Base-by-base conservation (phyloP, 2,888 invertebrate species). In the Andrena trimmerana region DNA sequence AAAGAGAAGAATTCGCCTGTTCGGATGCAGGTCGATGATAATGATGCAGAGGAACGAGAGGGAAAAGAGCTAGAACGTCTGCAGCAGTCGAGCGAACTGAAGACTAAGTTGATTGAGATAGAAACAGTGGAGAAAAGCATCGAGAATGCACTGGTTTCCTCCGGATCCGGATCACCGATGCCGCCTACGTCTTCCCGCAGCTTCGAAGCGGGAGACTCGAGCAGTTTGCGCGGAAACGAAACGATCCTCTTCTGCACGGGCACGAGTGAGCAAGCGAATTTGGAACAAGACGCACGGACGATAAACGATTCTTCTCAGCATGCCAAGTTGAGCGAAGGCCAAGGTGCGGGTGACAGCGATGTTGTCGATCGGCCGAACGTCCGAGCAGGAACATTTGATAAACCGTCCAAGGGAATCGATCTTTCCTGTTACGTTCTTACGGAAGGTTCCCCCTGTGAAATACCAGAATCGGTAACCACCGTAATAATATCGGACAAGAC, bases 371-470 rank as follows among this genome's bases (percentile, higher is more conserved):
- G n/a, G 16, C 13, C 10, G n/a, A 16, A n/a, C 13, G 24, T 29
- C 31, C 66, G 7, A n/a, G 2, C 42, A 5, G 42, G n/a, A 36
- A 3, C n/a, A n/a, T n/a, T 65, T 10, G 7, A 8, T 16, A 0
- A 13, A 13, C 36, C 13, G n/a, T 5, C 13, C 10, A 31, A n/a
- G 5, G 10, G 13, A 2, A n/a, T 1, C 13, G 36, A 84, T 0
- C 83, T 65, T 1, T 78, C 59, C 86, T 90, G 2, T 92, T 73
- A 92, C 65, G 81, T 94, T 10, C 89, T 94, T 3, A 91, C 92
- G 0, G 94, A 94, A 86, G 94, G 93, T 65, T 92, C 92, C 2
- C 93, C 93, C 0, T 89, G 90, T 59, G 92, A 93, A 2, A 94
- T 94, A 69, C 94, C 94, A 7, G 93, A 93, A 57, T 89, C 89